Conservation (phyloP, 2,797 vertebrate genomes). For the Dallia pectoralis region DNA sequence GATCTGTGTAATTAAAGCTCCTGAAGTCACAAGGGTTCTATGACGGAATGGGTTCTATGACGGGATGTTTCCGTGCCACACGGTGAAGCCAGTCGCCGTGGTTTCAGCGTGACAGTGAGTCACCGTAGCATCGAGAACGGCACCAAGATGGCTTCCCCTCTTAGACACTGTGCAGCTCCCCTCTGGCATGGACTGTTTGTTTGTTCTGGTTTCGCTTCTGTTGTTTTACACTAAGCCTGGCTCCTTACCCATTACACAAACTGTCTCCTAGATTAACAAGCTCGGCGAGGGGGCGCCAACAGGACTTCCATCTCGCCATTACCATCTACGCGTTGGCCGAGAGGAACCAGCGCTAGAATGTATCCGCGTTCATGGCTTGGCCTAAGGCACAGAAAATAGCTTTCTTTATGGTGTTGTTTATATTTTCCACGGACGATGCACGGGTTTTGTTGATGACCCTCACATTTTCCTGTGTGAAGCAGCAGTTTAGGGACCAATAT, state of each 20-base stretch:
- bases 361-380: conserved; percentile 2
- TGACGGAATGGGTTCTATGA: background rate
- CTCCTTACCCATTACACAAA: conserved; percentile 23
- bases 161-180: conserved; percentile 11
- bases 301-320: conserved; percentile 1
- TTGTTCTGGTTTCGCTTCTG: conserved; percentile 37
- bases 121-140: background rate
- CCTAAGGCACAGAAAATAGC: conserved; percentile 19
- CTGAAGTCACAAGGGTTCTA: background rate
- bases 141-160: conserved; percentile 9
- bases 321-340: background rate
- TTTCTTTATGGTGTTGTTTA: conserved; percentile 23
- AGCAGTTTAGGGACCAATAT: conserved; percentile 27
- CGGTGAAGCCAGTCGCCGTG: background rate
- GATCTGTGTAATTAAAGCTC: background rate
- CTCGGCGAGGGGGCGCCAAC: conserved; percentile 10
- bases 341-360: conserved; percentile 2
- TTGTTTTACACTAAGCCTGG: conserved; percentile 28
- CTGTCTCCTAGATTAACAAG: conserved; percentile 22
- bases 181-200: conserved; percentile 29
- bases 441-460: conserved; percentile 16
- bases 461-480: conserved; percentile 21
- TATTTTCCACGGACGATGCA: conserved; percentile 16
- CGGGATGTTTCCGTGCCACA: background rate
- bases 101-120: conserved; percentile 14